Evolutionary conservation across 2,888 invertebrate genomes (phyloP), one percentile per base, ranked within the genome.

Genomic region (Clusia tigrina): DNA sequence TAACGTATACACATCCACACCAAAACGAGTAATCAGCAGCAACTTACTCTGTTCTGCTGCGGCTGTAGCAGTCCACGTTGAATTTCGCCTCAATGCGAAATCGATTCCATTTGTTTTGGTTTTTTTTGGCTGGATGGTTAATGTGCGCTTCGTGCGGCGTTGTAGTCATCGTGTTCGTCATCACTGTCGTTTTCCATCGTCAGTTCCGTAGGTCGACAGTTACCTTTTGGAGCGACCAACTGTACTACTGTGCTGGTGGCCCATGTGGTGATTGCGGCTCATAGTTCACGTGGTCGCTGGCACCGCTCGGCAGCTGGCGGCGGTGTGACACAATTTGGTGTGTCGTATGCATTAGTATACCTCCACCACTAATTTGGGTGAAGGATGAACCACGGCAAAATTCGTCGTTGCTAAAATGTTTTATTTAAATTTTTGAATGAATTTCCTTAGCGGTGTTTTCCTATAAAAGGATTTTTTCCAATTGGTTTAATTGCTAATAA

Each of bases 11-110:
- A n/a, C 52, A 23, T 52, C 18, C 6, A 2, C 20, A 17, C 54
- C 1, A 26, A 24, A 54, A 55, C 55, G 55, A 38, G 55, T 55
- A 22, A 38, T 20, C 55, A 55, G 26, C 38, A 20, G 55, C 20
- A 15, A 22, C 38, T 12, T 54, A 12, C 54, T 54, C 54, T 54
- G 20, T 17, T 32, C 54, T 10, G 26, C 20, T n/a, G 15, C 22
- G 5, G 15, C 6, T 25, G 22, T 52, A 12, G 22, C 5, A 15
- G 32, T 26, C 18, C 17, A n/a, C 32, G 18, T n/a, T 54, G 32
- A 32, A 18, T 32, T 25, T 54, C 54, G 54, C 32, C 20, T 25
- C 24, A 54, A n/a, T 6, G 17, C 26, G 32, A 17, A 17, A 32
- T 24, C 22, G 55, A 18, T 55, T 55, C 37, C 38, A 37, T 38